Evolutionary conservation across 2,113 vertebrate species (phyloP).

Genomic region (Tursiops truncatus): DNA sequence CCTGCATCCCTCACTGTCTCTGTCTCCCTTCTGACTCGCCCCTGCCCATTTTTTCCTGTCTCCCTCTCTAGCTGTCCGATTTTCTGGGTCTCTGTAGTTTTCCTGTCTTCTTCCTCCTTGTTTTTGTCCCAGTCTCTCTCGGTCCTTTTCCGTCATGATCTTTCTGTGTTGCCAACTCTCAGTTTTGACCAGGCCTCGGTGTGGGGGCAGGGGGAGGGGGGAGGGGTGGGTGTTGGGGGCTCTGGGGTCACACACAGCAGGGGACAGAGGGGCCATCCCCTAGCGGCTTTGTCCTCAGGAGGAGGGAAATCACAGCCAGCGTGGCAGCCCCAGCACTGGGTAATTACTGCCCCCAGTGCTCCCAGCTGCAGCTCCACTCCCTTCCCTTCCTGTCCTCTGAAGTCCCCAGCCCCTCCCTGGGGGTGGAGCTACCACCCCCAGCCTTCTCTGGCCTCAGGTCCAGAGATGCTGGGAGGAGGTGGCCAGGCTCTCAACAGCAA

Average conservation of each 20-base stretch:
- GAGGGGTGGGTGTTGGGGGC: neutral
- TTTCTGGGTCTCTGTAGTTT: slow-evolving; percentile 16
- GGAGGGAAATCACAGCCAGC: slow-evolving; percentile 67
- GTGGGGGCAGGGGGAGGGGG: neutral
- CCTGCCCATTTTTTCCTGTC: neutral
- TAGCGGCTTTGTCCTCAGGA: slow-evolving; percentile 51
- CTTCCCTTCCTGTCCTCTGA: slow-evolving; percentile 67
- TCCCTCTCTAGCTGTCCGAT: neutral
- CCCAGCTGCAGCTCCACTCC: slow-evolving; percentile 70
- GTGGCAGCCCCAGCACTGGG: slow-evolving; percentile 62
- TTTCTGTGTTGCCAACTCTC: neutral
- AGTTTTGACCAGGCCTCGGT: slow-evolving; percentile 28
- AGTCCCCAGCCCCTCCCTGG: slow-evolving; percentile 60
- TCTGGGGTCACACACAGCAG: neutral
- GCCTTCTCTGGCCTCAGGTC: slow-evolving; percentile 59
- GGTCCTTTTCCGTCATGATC: neutral
- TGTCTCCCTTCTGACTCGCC: neutral
- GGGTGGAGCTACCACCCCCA: slow-evolving; percentile 50
- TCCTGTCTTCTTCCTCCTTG: slow-evolving; percentile 24
- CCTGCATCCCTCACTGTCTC: neutral
- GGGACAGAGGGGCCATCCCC: slow-evolving; percentile 17
- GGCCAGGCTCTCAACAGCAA: slow-evolving; percentile 25
- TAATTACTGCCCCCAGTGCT: slow-evolving; percentile 72
- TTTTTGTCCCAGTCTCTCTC: slow-evolving; percentile 34
- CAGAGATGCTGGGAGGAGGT: slow-evolving; percentile 49